phyloP scores from a whole-genome alignment of 2,888 invertebrate genomes.

The Cosmia pyralina region DNA sequence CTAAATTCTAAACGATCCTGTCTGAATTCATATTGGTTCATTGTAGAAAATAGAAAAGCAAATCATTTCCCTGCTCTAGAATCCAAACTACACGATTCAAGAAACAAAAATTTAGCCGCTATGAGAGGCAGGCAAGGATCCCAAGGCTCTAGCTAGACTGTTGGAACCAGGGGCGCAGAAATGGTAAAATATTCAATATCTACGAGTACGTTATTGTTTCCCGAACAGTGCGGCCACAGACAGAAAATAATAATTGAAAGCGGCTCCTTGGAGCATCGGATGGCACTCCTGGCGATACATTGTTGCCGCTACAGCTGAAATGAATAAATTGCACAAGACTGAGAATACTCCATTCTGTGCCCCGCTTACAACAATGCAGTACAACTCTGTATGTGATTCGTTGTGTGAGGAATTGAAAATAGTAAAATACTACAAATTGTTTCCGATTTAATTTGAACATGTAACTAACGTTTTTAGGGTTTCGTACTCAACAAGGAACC shows the following conservation, averaged over 20 bases:
- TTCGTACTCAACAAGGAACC: neutral
- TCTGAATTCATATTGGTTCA: neutral
- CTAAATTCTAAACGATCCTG: neutral
- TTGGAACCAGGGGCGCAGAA: constrained; percentile 39
- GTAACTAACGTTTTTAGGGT: too few species aligned
- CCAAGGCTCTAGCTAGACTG: constrained; percentile 5
- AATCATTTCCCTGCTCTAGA: constrained; percentile 1
- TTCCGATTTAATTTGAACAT: constrained; percentile 25
- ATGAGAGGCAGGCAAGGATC: constrained; percentile 25
- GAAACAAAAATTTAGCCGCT: constrained; percentile 29
- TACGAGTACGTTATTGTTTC: constrained; percentile 61
- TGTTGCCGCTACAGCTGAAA: constrained; percentile 54
- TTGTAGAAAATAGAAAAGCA: constrained; percentile 14
- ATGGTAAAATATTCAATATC: constrained; percentile 64
- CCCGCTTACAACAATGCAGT: constrained; percentile 29
- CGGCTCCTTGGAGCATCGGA: constrained; percentile 57
- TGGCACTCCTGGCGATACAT: constrained; percentile 60
- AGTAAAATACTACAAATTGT: constrained; percentile 21
- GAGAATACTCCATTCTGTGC: constrained; percentile 30
- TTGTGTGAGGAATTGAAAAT: constrained; percentile 41
- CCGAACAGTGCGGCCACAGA: constrained; percentile 60
- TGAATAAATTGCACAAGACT: constrained; percentile 61
- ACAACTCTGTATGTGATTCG: constrained; percentile 30
- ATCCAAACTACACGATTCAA: constrained; percentile 32
- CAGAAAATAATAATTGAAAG: constrained; percentile 66